These are phyloP conservation scores for Nasonia vitripennis DNA, from an alignment of 1,140 invertebrate genomes.

Conservation along the genomic window DNA sequence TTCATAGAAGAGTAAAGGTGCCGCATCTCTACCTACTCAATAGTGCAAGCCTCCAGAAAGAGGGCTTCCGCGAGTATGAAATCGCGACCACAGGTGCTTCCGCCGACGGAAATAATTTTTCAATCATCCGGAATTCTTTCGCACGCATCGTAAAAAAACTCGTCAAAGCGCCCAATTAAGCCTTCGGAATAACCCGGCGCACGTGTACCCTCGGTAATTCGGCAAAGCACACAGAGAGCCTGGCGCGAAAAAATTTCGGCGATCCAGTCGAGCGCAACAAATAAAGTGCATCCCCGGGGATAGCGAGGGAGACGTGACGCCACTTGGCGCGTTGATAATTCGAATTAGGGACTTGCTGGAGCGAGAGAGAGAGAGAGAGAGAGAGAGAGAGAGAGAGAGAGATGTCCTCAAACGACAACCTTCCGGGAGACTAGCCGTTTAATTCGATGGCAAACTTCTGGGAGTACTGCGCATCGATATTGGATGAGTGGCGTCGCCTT, in stretches of 20 bases:
- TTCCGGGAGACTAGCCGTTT: constrained; percentile 13
- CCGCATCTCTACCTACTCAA: too few species aligned
- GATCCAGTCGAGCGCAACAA: neutral
- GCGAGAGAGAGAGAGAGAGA: neutral
- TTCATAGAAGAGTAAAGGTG: too few species aligned
- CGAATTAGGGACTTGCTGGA: neutral
- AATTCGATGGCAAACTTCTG: constrained; percentile 19
- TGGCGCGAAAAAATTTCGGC: neutral
- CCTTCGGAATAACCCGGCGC: neutral
- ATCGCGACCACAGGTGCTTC: too few species aligned
- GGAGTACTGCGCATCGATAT: neutral
- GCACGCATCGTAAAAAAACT: neutral
- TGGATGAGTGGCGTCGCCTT: neutral
- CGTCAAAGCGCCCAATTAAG: neutral
- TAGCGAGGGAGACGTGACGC: neutral
- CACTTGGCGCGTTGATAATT: constrained; percentile 18
- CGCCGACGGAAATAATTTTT: too few species aligned
- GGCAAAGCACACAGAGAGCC: neutral
- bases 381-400: neutral
- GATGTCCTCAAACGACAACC: constrained; percentile 9
- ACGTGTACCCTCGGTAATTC: neutral
- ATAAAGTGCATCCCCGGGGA: neutral
- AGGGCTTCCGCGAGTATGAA: too few species aligned
- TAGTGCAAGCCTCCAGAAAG: too few species aligned
- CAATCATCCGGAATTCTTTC: too few species aligned